Percentiles rank a stretch among this genome's conserved stretches.
phyloP scores from a whole-genome alignment of 2,797 vertebrate species.

The Iguana delicatissima region DNA sequence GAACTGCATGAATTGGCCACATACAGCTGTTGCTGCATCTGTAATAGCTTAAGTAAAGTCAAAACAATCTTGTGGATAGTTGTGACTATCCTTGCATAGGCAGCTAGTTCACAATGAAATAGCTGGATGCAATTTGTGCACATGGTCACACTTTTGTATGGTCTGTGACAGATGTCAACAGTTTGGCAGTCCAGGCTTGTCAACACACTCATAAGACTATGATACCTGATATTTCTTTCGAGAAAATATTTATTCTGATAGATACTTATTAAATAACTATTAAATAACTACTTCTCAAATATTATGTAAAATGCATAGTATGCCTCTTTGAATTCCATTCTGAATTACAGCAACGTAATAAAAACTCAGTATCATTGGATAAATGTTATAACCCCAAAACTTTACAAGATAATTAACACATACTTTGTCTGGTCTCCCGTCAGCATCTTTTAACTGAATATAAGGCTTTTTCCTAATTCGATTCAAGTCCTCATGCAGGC shows the following conservation, averaged over 20 bases:
- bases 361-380: neutral
- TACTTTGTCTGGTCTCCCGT: conserved; percentile 95
- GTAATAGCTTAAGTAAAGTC: neutral
- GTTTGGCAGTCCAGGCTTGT: neutral
- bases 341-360: neutral
- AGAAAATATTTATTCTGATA: neutral
- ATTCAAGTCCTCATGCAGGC: conserved; percentile 97
- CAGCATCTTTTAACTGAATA: conserved; percentile 96
- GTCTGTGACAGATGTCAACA: neutral
- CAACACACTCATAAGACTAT: too few relatives aligned
- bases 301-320: neutral
- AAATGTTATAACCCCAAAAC: conserved; percentile 26
- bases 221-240: neutral
- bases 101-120: neutral
- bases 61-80: neutral
- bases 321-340: neutral
- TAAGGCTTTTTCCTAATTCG: conserved; percentile 98
- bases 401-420: neutral
- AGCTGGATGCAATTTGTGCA: neutral
- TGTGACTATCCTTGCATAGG: neutral
- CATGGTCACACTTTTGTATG: neutral
- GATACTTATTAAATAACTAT: neutral
- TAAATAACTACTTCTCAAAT: neutral
- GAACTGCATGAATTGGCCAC: neutral
- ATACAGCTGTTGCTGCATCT: neutral